These are phyloP conservation scores for Emydocephalus ijimae DNA, from an alignment of 2,113 vertebrate genomes.

Conservation along the genomic window DNA sequence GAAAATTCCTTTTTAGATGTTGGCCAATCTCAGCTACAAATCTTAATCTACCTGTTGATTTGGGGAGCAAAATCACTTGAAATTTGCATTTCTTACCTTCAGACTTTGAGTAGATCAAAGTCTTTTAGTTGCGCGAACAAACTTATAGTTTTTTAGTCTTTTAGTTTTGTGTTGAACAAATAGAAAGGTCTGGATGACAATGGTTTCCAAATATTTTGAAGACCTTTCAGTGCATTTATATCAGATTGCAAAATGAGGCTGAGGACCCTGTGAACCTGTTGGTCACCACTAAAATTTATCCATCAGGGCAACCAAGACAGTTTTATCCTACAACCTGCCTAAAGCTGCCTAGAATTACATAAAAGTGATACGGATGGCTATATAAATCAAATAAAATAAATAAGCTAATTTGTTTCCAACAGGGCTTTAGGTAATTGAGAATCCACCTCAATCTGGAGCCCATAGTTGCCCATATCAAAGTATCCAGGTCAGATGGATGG, in stretches of 20 bases:
- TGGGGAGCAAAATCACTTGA: conserved; percentile 10
- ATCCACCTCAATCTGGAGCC: not conserved
- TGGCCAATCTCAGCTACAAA: not conserved
- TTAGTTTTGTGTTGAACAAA: conserved; percentile 3
- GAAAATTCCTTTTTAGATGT: not conserved
- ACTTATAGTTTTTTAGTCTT: too few relatives aligned
- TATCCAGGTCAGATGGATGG: not conserved
- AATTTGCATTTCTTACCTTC: conserved; percentile 47
- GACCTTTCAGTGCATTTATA: not conserved
- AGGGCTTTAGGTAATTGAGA: not conserved
- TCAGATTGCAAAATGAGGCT: not conserved
- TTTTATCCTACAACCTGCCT: not conserved
- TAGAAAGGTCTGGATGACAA: conserved; percentile 4
- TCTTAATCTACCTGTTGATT: conserved; percentile 17
- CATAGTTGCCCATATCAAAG: not conserved
- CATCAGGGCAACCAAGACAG: not conserved
- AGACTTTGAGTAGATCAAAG: conserved; percentile 46
- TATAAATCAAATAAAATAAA: not conserved
- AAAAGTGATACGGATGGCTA: not conserved
- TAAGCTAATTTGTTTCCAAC: not conserved
- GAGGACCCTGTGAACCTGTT: not conserved
- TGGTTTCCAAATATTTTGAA: not conserved
- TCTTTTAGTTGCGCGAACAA: conserved; percentile 16
- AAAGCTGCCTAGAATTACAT: not conserved
- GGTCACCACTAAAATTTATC: not conserved